Evolutionary conservation across 2,113 vertebrate genomes (phyloP).

Genomic region (Charadrius vociferus): DNA sequence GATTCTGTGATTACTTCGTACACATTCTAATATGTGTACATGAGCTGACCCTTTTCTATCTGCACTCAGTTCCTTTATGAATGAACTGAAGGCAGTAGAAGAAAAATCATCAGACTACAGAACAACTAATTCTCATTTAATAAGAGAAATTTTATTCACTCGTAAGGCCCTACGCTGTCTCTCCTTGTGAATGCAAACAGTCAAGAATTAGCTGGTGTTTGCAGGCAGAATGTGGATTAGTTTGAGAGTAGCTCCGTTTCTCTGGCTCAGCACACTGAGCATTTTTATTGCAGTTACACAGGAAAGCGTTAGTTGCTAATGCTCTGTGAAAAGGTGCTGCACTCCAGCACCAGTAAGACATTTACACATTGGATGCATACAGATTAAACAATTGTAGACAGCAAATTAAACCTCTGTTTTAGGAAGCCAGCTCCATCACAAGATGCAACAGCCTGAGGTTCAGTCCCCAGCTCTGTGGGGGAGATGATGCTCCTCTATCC

Average conservation of each 20-base stretch:
- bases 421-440: background rate
- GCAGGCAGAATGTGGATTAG: background rate
- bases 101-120: background rate
- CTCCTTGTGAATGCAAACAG: background rate
- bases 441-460: background rate
- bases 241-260: background rate
- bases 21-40: background rate
- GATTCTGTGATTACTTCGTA: conserved; percentile 1
- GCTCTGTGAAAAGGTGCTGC: background rate
- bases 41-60: background rate
- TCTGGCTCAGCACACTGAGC: background rate
- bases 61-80: background rate
- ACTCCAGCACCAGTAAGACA: background rate
- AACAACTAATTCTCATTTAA: background rate
- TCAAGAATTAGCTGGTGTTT: background rate
- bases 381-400: background rate
- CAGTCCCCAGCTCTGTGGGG: background rate
- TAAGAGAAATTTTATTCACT: conserved; percentile 6
- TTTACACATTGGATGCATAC: background rate
- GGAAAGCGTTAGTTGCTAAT: background rate
- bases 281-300: background rate
- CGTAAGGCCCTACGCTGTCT: background rate
- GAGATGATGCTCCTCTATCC: background rate
- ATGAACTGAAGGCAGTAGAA: background rate
- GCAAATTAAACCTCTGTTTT: background rate